phyloP scores from a whole-genome alignment of 2,113 vertebrate genomes.

The Asarcornis scutulata region DNA sequence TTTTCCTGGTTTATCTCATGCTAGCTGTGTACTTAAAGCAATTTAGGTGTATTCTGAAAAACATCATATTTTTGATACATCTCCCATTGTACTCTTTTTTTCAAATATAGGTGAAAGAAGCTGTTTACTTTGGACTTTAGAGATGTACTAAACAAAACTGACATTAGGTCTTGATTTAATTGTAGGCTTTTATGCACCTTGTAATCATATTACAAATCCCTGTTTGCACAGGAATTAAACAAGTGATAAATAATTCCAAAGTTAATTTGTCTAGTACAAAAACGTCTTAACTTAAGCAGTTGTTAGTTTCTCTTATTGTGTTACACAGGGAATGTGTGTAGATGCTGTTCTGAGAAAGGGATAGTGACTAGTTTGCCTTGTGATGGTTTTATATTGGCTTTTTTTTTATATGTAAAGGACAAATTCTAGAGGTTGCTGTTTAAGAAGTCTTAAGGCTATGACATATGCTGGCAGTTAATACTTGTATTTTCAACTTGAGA shows the following conservation, averaged over 20 bases:
- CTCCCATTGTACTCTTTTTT: background rate
- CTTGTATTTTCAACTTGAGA: background rate
- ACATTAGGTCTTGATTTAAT: background rate
- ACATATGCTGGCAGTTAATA: background rate
- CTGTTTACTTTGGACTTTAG: background rate
- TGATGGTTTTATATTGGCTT: background rate
- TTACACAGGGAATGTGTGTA: background rate
- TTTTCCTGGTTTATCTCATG: background rate
- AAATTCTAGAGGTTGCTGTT: background rate
- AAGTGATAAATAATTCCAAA: background rate
- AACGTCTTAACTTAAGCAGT: background rate
- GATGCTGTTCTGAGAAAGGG: background rate
- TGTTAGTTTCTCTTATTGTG: background rate
- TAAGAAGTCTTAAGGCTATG: background rate
- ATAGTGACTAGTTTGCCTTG: background rate
- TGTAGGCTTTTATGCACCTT: fast-evolving
- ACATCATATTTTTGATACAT: fast-evolving
- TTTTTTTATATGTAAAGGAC: background rate
- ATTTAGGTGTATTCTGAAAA: background rate
- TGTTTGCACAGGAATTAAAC: background rate
- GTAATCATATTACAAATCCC: background rate
- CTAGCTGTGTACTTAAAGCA: background rate
- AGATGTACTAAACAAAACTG: background rate
- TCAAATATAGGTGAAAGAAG: background rate
- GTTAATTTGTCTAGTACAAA: background rate